Evolutionary conservation across 1,140 invertebrate species (phyloP).

Genomic region (Contarinia nasturtii): DNA sequence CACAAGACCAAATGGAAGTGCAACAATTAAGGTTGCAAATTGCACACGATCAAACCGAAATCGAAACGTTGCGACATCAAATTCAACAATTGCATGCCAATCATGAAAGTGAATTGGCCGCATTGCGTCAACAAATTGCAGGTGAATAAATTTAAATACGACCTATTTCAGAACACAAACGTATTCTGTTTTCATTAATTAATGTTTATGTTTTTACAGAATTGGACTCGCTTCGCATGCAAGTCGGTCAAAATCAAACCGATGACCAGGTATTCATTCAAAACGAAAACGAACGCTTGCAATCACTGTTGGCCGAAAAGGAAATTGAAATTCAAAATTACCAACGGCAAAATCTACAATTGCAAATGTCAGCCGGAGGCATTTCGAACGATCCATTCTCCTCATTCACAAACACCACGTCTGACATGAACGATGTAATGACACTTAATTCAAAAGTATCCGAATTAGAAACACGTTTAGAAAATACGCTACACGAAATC

Average conservation of each 20-base stretch:
- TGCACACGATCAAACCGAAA: conserved; percentile 20
- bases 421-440: no score
- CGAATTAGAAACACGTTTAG: conserved; percentile 5
- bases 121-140: conserved; percentile 16
- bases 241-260: conserved; percentile 19
- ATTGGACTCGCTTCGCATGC: conserved; percentile 13
- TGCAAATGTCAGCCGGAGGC: conserved; percentile 7
- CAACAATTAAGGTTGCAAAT: conserved; percentile 21
- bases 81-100: conserved; percentile 16
- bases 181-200: no score
- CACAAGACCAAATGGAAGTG: conserved; percentile 18
- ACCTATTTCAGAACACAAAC: no score
- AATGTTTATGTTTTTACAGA: no score
- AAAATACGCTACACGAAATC: background rate
- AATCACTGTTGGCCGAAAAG: conserved; percentile 15
- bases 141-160: no score
- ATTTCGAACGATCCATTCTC: background rate
- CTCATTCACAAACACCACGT: background rate
- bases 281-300: conserved; percentile 20
- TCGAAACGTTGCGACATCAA: conserved; percentile 18
- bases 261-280: conserved; percentile 21
- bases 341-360: conserved; percentile 12
- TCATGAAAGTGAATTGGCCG: conserved; percentile 16
- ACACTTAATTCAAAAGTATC: no score
- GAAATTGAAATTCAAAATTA: conserved; percentile 16